Conservation (phyloP, 2,797 vertebrate species). For the Ptychobarbus kaznakovi region DNA sequence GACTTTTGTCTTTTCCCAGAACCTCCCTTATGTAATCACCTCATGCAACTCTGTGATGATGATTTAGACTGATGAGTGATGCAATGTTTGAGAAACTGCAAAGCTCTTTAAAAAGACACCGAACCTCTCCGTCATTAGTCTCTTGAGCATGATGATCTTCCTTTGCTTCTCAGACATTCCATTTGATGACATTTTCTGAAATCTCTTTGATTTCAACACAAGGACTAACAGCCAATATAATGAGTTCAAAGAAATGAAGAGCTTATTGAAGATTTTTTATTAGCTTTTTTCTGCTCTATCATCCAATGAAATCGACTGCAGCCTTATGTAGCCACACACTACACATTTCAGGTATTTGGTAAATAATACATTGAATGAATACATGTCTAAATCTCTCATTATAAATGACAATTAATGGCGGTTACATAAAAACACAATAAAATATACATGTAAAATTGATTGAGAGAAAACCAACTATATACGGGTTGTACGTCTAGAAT, state of each 20-base stretch:
- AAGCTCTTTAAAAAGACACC: slow-evolving; percentile 63
- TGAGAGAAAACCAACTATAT: slow-evolving; percentile 38
- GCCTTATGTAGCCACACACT: not conserved
- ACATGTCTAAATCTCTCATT: not conserved
- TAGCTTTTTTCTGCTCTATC: not conserved
- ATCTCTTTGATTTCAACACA: slow-evolving; percentile 37
- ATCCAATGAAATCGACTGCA: not conserved
- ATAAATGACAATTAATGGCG: slow-evolving; percentile 15
- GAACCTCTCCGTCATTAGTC: slow-evolving; percentile 48
- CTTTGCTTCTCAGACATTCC: slow-evolving; percentile 35
- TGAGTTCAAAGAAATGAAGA: slow-evolving; percentile 34
- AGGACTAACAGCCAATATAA: not conserved
- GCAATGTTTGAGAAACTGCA: slow-evolving; percentile 69
- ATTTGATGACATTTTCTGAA: slow-evolving; percentile 52
- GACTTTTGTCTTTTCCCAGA: slow-evolving; percentile 34
- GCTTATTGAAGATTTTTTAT: slow-evolving; percentile 9
- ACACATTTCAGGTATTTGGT: not conserved
- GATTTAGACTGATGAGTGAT: slow-evolving; percentile 62
- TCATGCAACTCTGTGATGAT: slow-evolving; percentile 28
- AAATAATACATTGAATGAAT: not conserved
- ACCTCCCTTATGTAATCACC: slow-evolving; percentile 23
- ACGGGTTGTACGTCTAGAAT: slow-evolving; percentile 41
- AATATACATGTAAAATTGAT: slow-evolving; percentile 45
- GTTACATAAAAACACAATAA: slow-evolving; percentile 16
- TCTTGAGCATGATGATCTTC: slow-evolving; percentile 32